phyloP scores from a whole-genome alignment of 2,888 invertebrate genomes.

The Lordiphosa fenestrarum region DNA sequence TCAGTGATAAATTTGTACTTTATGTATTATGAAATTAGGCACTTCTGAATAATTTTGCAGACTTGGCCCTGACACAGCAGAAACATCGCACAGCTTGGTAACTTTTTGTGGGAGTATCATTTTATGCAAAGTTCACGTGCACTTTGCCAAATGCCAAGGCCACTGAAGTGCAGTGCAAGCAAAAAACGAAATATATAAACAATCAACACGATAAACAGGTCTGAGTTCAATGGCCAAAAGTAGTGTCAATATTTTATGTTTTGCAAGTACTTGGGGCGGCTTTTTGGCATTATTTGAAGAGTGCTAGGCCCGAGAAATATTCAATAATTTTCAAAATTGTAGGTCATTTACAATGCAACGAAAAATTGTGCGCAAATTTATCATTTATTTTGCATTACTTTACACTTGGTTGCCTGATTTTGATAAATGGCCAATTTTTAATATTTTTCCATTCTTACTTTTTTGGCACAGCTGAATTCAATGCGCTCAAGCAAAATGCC shows the following conservation, averaged over 20 bases:
- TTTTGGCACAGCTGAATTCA: slow-evolving; percentile 31
- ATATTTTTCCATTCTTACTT: slow-evolving; percentile 15
- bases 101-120: not conserved
- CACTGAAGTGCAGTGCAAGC: not conserved
- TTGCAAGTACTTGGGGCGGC: too few species aligned
- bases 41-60: not conserved
- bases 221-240: slow-evolving; percentile 11
- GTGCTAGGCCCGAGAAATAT: too few species aligned
- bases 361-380: not conserved
- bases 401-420: slow-evolving; percentile 49
- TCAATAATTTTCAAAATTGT: too few species aligned
- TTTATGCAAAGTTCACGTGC: not conserved
- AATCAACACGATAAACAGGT: slow-evolving; percentile 5
- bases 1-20: not conserved
- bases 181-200: not conserved
- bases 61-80: too few species aligned
- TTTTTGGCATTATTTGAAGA: too few species aligned
- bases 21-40: slow-evolving; percentile 2
- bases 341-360: not conserved
- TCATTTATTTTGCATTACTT: slow-evolving; percentile 28
- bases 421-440: slow-evolving; percentile 48
- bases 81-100: slow-evolving; percentile 1
- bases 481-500: slow-evolving; percentile 37
- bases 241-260: slow-evolving; percentile 1
- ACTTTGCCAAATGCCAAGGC: slow-evolving; percentile 7